Conservation (phyloP, 1,140 invertebrate species). For the Listronotus oregonensis region DNA sequence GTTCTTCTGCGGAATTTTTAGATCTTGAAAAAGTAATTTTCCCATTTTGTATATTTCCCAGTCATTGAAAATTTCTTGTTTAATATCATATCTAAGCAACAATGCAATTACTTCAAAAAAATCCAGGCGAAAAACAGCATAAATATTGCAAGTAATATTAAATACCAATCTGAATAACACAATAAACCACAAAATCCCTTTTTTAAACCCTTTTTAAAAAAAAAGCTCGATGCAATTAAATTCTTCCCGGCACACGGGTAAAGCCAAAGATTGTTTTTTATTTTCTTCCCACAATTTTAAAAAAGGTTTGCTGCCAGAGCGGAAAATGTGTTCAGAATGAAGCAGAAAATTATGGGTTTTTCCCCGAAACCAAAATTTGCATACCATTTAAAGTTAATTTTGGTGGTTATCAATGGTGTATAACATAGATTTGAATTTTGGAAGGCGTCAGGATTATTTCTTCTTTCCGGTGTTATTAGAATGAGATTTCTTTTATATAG, state of each 20-base stretch:
- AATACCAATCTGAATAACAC: slow-evolving; percentile 14
- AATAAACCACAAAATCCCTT: slow-evolving; percentile 13
- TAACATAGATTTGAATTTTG: slow-evolving; percentile 8
- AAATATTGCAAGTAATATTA: slow-evolving; percentile 14
- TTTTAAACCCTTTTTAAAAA: neutral
- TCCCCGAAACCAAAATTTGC: slow-evolving; percentile 17
- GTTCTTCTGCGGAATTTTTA: too few relatives aligned
- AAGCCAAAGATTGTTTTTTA: too few relatives aligned
- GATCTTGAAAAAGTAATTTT: too few relatives aligned
- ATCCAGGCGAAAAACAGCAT: neutral
- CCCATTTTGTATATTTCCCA: too few relatives aligned
- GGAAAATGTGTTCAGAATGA: slow-evolving; percentile 22
- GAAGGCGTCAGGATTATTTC: too few relatives aligned
- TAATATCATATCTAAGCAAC: too few relatives aligned
- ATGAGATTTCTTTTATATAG: too few relatives aligned
- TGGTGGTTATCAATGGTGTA: slow-evolving; percentile 8
- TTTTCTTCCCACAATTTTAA: slow-evolving; percentile 2
- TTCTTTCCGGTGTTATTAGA: too few relatives aligned
- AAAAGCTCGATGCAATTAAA: neutral
- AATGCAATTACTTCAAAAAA: neutral
- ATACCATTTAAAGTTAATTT: slow-evolving; percentile 17
- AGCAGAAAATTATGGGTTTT: slow-evolving; percentile 25
- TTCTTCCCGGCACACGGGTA: too few relatives aligned
- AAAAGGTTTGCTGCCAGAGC: slow-evolving; percentile 19
- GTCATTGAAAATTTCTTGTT: too few relatives aligned